Conservation (phyloP, 2,888 invertebrate species). For the Archaeoteleia sp. region DNA sequence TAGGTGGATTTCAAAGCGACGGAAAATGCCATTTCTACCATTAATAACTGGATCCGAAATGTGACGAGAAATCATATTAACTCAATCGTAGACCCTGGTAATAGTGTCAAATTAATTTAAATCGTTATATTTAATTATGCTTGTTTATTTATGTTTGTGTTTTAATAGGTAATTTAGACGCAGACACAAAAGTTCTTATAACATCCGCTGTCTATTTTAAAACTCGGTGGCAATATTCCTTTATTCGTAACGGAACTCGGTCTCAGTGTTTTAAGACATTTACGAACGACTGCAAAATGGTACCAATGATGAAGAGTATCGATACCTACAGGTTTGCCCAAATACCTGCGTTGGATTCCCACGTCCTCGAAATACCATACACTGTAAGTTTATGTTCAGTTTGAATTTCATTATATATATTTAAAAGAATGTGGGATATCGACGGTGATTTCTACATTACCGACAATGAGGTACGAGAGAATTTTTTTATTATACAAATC, state of each 20-base stretch:
- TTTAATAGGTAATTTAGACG: slow-evolving; percentile 76
- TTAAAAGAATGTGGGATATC: no score
- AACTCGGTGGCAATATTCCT: slow-evolving; percentile 84
- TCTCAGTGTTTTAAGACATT: slow-evolving; percentile 81
- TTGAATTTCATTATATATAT: no score
- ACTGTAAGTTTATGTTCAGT: slow-evolving; percentile 76
- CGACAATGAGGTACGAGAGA: no score
- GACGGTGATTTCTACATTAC: no score
- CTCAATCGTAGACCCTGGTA: slow-evolving; percentile 77
- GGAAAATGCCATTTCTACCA: slow-evolving; percentile 71
- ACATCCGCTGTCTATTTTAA: slow-evolving; percentile 88
- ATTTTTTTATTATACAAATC: no score
- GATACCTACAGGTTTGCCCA: slow-evolving; percentile 80
- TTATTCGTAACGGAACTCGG: slow-evolving; percentile 77
- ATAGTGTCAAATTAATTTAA: slow-evolving; percentile 48
- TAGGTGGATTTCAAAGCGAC: slow-evolving; percentile 78
- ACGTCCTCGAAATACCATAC: slow-evolving; percentile 84
- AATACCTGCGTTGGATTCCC: slow-evolving; percentile 80
- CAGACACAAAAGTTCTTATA: slow-evolving; percentile 80
- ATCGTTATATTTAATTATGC: no score
- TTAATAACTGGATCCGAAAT: slow-evolving; percentile 80
- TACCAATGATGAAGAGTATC: slow-evolving; percentile 82
- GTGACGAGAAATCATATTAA: slow-evolving; percentile 79
- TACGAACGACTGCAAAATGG: slow-evolving; percentile 78
- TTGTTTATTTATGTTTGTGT: no score